phyloP scores from a whole-genome alignment of 2,797 vertebrate species.

The Premnoplex brunnescens region DNA sequence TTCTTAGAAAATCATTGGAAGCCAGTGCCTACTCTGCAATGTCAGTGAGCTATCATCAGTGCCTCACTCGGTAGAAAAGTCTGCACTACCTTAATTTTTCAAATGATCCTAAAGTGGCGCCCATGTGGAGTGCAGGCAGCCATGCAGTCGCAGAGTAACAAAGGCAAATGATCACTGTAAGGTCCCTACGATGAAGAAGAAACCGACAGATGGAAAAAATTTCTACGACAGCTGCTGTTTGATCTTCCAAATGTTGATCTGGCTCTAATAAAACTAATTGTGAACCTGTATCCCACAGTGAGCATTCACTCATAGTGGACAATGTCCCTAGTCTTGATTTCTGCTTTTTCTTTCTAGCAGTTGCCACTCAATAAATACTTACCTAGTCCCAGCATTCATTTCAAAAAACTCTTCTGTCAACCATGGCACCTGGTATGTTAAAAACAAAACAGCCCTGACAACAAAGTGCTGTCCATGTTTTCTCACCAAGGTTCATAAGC shows the following conservation, averaged over 20 bases:
- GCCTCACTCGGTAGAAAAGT: background rate
- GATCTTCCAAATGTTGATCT: conserved; percentile 71
- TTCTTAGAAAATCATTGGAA: background rate
- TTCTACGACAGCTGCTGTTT: conserved; percentile 64
- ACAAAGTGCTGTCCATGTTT: background rate
- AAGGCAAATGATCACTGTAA: conserved; percentile 57
- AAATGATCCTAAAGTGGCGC: background rate
- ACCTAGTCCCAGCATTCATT: background rate
- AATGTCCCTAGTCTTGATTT: background rate
- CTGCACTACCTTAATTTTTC: conserved; percentile 68
- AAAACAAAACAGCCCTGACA: background rate
- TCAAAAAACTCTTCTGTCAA: background rate
- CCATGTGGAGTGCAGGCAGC: conserved; percentile 63
- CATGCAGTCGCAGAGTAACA: conserved; percentile 37
- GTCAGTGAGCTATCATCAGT: background rate
- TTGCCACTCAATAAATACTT: background rate
- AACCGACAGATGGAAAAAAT: conserved; percentile 66
- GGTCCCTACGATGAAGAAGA: conserved; percentile 61
- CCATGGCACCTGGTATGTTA: background rate
- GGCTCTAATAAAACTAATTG: conserved; percentile 68
- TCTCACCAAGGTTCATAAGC: background rate
- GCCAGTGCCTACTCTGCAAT: background rate
- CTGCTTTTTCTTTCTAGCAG: background rate
- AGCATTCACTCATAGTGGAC: background rate
- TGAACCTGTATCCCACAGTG: conserved; percentile 61